phyloP scores from a whole-genome alignment of 2,113 vertebrate species.

The Merops nubicus region DNA sequence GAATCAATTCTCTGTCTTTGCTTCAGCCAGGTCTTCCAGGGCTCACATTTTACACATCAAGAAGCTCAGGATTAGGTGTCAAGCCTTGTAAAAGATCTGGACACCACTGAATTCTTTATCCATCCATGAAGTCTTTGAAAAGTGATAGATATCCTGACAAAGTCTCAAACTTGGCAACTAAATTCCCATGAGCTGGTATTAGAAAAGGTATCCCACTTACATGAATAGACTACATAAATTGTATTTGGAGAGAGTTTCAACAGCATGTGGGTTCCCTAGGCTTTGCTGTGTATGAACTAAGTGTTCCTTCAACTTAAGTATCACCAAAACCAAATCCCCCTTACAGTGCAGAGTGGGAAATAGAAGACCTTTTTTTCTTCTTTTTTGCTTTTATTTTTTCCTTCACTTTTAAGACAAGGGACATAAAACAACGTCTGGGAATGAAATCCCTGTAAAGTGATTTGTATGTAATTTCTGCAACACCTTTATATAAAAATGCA shows the following conservation, averaged over 20 bases:
- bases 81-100: slow-evolving; percentile 11
- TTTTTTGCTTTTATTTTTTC: too few relatives aligned
- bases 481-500: slow-evolving; percentile 73
- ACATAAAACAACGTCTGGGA: slow-evolving; percentile 49
- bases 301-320: neutral
- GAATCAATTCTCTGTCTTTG: slow-evolving; percentile 30
- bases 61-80: slow-evolving; percentile 39
- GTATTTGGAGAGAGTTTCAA: neutral
- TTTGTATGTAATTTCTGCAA: slow-evolving; percentile 53
- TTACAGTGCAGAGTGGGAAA: neutral
- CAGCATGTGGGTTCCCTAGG: neutral
- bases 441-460: slow-evolving; percentile 64
- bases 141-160: slow-evolving; percentile 19
- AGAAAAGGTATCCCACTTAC: slow-evolving; percentile 42
- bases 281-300: slow-evolving; percentile 14
- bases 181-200: slow-evolving; percentile 46
- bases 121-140: slow-evolving; percentile 18
- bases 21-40: neutral
- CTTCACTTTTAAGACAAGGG: neutral
- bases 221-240: slow-evolving; percentile 17
- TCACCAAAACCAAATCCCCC: neutral
- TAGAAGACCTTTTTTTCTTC: neutral
- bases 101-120: slow-evolving; percentile 22
- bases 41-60: neutral
- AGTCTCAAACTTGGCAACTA: slow-evolving; percentile 37